Percentiles rank a stretch among this genome's conserved stretches.
Evolutionary conservation across 2,797 vertebrate genomes (phyloP).

Genomic region (Leptatherina wallacei): DNA sequence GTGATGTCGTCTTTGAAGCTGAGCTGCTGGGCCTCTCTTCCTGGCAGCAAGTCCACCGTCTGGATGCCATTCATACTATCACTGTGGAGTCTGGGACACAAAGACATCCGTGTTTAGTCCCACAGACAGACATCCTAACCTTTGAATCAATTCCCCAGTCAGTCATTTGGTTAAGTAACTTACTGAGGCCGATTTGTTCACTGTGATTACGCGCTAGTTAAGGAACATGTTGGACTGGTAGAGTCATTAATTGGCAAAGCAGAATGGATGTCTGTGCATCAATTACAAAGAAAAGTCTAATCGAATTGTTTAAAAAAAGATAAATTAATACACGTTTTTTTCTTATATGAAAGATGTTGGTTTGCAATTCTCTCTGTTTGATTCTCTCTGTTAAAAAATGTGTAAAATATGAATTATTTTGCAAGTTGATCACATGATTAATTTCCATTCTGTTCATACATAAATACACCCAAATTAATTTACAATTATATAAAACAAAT

Average conservation of each 20-base stretch:
- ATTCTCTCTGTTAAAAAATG: neutral
- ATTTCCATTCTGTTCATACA: neutral
- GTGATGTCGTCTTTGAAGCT: constrained; percentile 58
- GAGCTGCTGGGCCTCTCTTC: constrained; percentile 60
- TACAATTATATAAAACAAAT: no score
- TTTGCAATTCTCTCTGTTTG: neutral
- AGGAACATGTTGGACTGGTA: neutral
- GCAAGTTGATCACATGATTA: neutral
- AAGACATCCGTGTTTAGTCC: constrained; percentile 56
- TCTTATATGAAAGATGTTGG: neutral
- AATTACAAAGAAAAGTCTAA: neutral
- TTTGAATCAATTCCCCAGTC: constrained; percentile 49
- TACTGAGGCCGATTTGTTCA: constrained; percentile 10
- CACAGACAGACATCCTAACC: constrained; percentile 21
- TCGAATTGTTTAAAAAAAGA: neutral
- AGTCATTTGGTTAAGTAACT: constrained; percentile 46
- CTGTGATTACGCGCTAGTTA: constrained; percentile 1
- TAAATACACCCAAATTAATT: no score
- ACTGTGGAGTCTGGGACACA: constrained; percentile 64
- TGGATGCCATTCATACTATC: constrained; percentile 70
- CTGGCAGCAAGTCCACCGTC: constrained; percentile 60
- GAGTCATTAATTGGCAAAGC: neutral
- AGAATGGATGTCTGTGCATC: neutral
- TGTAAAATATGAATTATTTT: neutral
- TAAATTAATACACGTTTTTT: neutral